A percentile compares a stretch with the other conserved stretches of the same genome.
These are phyloP conservation scores for Apotomis capreana DNA, from an alignment of 2,888 invertebrate species.

Conservation along the genomic window DNA sequence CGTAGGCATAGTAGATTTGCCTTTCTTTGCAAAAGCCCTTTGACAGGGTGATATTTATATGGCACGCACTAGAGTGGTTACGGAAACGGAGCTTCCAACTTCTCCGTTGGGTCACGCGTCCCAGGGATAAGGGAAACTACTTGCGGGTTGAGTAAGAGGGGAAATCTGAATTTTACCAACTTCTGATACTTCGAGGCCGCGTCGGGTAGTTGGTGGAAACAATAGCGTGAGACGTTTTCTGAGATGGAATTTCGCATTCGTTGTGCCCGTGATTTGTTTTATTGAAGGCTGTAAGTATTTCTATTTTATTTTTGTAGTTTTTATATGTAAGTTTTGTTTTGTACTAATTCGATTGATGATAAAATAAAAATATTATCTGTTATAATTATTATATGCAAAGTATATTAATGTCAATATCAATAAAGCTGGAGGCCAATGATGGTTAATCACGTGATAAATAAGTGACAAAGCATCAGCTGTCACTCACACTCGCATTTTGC, in stretches of 20 bases:
- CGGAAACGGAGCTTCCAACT: slow-evolving; percentile 17
- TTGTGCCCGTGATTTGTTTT: neutral
- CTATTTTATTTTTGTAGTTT: no score
- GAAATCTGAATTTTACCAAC: neutral
- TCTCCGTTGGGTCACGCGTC: slow-evolving; percentile 6
- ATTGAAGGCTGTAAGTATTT: no score
- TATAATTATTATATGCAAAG: no score
- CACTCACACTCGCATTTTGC: no score
- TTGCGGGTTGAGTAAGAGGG: neutral
- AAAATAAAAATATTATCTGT: no score
- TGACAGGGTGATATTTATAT: slow-evolving; percentile 24
- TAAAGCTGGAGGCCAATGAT: no score
- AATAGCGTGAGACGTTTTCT: neutral
- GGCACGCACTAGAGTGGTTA: slow-evolving; percentile 20
- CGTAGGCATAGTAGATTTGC: neutral
- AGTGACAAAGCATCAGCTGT: no score
- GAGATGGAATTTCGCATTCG: neutral
- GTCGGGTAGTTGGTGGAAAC: neutral
- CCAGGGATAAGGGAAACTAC: neutral
- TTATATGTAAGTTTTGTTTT: no score
- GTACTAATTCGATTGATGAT: no score
- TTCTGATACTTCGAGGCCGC: neutral
- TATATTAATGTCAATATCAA: no score
- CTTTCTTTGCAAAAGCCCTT: neutral
- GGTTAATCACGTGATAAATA: no score